A percentile compares a stretch with the other conserved stretches of the same genome.
Evolutionary conservation across 2,888 invertebrate species (phyloP).

Genomic region (Sinelater perroti): DNA sequence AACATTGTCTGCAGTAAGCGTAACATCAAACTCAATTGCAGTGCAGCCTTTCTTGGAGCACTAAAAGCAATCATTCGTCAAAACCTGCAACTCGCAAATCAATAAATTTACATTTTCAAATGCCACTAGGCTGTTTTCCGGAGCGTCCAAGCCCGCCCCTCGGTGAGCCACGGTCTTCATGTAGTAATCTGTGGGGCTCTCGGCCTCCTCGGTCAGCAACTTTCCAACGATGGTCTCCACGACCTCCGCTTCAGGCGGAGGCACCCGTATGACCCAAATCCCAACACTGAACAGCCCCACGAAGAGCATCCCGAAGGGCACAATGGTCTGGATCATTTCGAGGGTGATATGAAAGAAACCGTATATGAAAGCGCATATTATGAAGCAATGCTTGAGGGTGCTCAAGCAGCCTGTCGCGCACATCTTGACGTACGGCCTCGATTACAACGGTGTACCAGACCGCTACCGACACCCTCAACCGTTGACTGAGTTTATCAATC

Average conservation of each 20-base stretch:
- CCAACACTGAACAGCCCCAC: slow-evolving; percentile 46
- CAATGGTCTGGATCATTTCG: slow-evolving; percentile 50
- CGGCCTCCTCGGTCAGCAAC: slow-evolving; percentile 61
- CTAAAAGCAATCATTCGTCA: slow-evolving; percentile 59
- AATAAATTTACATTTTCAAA: slow-evolving; percentile 63
- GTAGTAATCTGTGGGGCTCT: slow-evolving; percentile 61
- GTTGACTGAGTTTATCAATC: neutral
- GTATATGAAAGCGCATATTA: slow-evolving; percentile 47
- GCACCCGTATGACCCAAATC: slow-evolving; percentile 64
- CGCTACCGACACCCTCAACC: neutral
- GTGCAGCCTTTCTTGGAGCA: slow-evolving; percentile 76
- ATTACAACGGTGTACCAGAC: neutral
- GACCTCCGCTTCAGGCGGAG: slow-evolving; percentile 58
- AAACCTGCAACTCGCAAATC: neutral
- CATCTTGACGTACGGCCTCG: slow-evolving; percentile 12
- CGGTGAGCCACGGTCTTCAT: slow-evolving; percentile 77
- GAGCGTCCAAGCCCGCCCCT: slow-evolving; percentile 79
- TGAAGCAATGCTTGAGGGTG: slow-evolving; percentile 41
- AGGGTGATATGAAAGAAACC: slow-evolving; percentile 51
- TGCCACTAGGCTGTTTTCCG: slow-evolving; percentile 81
- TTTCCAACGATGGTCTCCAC: slow-evolving; percentile 63
- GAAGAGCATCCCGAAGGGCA: slow-evolving; percentile 53
- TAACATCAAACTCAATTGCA: slow-evolving; percentile 81
- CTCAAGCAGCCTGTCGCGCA: slow-evolving; percentile 25
- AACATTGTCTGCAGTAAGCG: slow-evolving; percentile 76